These are phyloP conservation scores for Portevinia maculata DNA, from an alignment of 2,888 invertebrate species.

Conservation along the genomic window DNA sequence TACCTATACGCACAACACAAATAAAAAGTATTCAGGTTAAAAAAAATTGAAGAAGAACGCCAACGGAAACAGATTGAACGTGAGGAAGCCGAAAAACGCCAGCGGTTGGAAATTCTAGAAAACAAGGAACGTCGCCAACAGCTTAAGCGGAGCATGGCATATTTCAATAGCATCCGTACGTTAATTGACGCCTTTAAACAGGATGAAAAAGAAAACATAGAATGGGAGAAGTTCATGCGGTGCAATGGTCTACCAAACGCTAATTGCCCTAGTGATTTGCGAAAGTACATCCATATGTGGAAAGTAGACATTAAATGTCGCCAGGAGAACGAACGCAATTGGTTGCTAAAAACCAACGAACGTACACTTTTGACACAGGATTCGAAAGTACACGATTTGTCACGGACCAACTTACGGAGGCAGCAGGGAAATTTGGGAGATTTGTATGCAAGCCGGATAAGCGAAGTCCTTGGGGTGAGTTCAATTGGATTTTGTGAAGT, in stretches of 20 bases:
- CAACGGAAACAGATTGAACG: conserved; percentile 81
- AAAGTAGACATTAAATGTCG: conserved; percentile 77
- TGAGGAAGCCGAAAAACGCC: conserved; percentile 81
- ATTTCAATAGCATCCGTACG: conserved; percentile 78
- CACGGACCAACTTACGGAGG: conserved; percentile 78
- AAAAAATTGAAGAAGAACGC: conserved; percentile 82
- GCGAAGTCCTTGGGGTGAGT: conserved; percentile 81
- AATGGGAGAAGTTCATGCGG: conserved; percentile 83
- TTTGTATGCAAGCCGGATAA: conserved; percentile 80
- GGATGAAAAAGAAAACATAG: conserved; percentile 78
- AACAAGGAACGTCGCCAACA: conserved; percentile 81
- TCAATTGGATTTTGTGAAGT: neutral
- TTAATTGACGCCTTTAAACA: conserved; percentile 79
- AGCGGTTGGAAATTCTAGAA: conserved; percentile 81
- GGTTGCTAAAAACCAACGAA: conserved; percentile 81
- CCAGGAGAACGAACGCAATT: conserved; percentile 79
- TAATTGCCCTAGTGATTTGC: conserved; percentile 81
- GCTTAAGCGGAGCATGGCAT: conserved; percentile 80
- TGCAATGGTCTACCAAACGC: conserved; percentile 82
- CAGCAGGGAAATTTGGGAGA: conserved; percentile 81
- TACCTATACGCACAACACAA: neutral
- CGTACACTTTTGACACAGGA: conserved; percentile 82
- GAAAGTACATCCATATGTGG: conserved; percentile 83
- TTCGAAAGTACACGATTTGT: conserved; percentile 78
- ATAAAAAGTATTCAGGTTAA: conserved; percentile 77